Evolutionary conservation across 2,797 vertebrate species (phyloP), one percentile per base, ranked within the genome.

Genomic region (Crypturellus tataupa): DNA sequence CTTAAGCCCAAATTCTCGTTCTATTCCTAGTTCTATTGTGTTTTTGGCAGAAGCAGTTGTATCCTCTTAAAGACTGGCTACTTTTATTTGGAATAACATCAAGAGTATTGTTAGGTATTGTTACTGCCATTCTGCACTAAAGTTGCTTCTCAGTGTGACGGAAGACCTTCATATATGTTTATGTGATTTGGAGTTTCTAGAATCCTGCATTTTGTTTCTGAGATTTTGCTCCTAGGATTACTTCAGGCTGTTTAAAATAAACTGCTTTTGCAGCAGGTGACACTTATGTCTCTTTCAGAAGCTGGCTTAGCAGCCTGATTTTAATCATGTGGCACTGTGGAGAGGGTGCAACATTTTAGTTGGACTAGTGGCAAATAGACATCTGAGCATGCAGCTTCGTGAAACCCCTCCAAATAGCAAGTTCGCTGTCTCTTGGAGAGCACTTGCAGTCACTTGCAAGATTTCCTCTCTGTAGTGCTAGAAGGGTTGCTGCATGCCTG

Each of bases 1-100:
- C 9, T 59, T 49, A 53, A 31, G 1, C 1, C 2, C 10, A 51
- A 39, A 12, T n/a, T n/a, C n/a, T n/a, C n/a, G n/a, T n/a, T n/a
- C 6, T 72, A 13, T 72, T 79, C 33, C 18, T 40, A 51, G 3
- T 5, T 1, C 1, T 44, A 60, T 3, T 13, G 40, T 25, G 24
- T 76, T 42, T 89, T 39, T 31, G 7, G 5, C 35, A 76, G 47
- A 78, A 76, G 49, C 33, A 86, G 11, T 5, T 64, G 9, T 27
- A 11, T 10, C 4, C 6, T 64, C 37, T 76, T 71, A 58, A 62
- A 59, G 27, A 53, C 24, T 58, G 4, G 5, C n/a, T 2, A 0
- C 3, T 29, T 72, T 39, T 72, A 21, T 55, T 84, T 31, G 63
- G 31, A 60, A 47, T 40, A 80, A 53, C 10, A 55, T 55, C 2